Base-by-base conservation (phyloP, 2,113 vertebrate genomes). In the Psephotus haematonotus region DNA sequence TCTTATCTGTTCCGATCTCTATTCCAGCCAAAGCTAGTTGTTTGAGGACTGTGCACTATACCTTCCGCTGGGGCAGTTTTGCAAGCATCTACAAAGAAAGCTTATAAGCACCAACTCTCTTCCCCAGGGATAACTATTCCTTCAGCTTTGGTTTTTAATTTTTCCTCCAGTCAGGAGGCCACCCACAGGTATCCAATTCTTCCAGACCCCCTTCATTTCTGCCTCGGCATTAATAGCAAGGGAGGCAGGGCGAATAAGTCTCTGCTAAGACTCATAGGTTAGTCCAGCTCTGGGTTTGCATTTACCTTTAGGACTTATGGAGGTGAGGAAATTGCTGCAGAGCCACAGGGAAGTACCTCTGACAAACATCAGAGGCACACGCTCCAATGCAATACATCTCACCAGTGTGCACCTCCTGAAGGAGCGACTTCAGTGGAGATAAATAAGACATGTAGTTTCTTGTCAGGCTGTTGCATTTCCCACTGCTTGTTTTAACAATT, bases 381-480 rank as follows among this genome's bases (percentile, higher is more conserved):
- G 0, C 13, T 70, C 33, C 71, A 8, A 4, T n/a, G 49, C 23
- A 72, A 68, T 24, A 2, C 18, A 53, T 46, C 80, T 49, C 83
- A 52, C 17, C 24, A 25, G 76, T 6, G 2, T 9, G 7, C 19
- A 64, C 46, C 82, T 93, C 90, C 77, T 80, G 52, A 17, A 87
- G 95, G 77, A 92, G 77, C 17, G 91, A 13, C 77, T 79, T 62
- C 2, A 6, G 43, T 13, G 86, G 63, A 91, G 74, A 88, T 92
- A 92, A 92, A 83, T 95, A 95, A 98, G 95, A 92, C 50, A 65
- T 77, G 85, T 93, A 89, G 92, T 96, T 96, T 97, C 95, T 95
- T 96, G 93, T 96, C 90, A 87, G 87, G 72, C 33, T 55, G 22
- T 41, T 96, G 37, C 92, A 86, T 93, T 96, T 92, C 71, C 88